Conservation (phyloP, 2,888 invertebrate genomes). For the Xestia rhomboidea region DNA sequence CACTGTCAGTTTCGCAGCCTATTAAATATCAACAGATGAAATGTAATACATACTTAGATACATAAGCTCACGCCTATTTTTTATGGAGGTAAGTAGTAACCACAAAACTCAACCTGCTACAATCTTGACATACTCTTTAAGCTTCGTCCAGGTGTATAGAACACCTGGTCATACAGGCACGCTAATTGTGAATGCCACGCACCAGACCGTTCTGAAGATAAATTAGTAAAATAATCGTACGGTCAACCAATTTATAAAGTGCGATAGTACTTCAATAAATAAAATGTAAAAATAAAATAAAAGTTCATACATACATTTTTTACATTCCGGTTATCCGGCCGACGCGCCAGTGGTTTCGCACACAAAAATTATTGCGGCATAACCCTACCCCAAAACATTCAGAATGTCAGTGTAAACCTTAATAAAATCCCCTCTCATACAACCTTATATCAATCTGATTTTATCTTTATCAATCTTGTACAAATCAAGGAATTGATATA, state of each 20-base stretch:
- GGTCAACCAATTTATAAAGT: background rate
- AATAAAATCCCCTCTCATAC: slow-evolving; percentile 50
- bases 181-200: background rate
- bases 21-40: no score
- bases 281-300: slow-evolving; percentile 4
- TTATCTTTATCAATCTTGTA: slow-evolving; percentile 50
- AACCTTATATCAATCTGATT: slow-evolving; percentile 48
- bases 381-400: slow-evolving; percentile 36
- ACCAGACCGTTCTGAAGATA: background rate
- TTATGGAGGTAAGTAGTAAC: background rate
- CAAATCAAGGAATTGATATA: slow-evolving; percentile 39
- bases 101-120: background rate
- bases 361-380: slow-evolving; percentile 49
- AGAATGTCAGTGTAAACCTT: slow-evolving; percentile 40
- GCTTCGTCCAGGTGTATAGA: background rate
- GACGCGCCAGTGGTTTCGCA: slow-evolving; percentile 15
- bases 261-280: background rate
- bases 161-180: background rate
- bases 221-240: background rate
- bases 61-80: background rate
- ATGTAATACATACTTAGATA: background rate
- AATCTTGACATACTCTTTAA: background rate
- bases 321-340: slow-evolving; percentile 16
- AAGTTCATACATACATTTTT: slow-evolving; percentile 10
- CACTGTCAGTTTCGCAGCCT: background rate